Conservation (phyloP, 2,113 vertebrate genomes). For the Romanogobio albipinnatus region DNA sequence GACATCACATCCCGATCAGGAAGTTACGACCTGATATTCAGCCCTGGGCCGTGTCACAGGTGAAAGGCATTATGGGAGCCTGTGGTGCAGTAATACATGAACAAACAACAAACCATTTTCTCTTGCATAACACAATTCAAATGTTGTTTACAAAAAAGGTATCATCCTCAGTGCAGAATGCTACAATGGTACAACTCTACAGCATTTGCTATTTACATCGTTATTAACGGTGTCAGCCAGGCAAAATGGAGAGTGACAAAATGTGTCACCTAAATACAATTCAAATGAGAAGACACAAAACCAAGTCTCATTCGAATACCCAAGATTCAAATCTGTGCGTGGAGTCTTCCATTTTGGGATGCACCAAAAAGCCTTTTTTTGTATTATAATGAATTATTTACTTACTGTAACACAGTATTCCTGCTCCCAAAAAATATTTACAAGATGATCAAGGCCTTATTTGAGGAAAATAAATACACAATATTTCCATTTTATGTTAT, state of each 20-base stretch:
- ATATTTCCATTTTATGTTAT: constrained; percentile 56
- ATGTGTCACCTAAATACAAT: neutral
- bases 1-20: constrained; percentile 33
- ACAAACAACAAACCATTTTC: constrained; percentile 34
- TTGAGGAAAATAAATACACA: constrained; percentile 67
- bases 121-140: constrained; percentile 48
- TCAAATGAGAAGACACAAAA: neutral
- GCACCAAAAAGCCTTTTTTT: constrained; percentile 44
- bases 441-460: constrained; percentile 59
- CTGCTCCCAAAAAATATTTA: constrained; percentile 66
- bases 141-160: constrained; percentile 34
- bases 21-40: constrained; percentile 19
- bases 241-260: neutral
- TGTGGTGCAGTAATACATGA: constrained; percentile 18
- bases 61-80: constrained; percentile 52
- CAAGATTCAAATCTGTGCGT: constrained; percentile 10
- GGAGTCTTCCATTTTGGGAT: constrained; percentile 36
- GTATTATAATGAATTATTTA: neutral
- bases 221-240: constrained; percentile 16
- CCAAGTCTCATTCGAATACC: constrained; percentile 4
- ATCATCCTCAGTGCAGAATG: constrained; percentile 53
- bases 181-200: constrained; percentile 60
- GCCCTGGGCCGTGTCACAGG: constrained; percentile 41
- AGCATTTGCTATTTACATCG: constrained; percentile 66
- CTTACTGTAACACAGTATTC: constrained; percentile 15